phyloP scores from a whole-genome alignment of 2,888 invertebrate genomes.

The Leptinotarsa haldemani region DNA sequence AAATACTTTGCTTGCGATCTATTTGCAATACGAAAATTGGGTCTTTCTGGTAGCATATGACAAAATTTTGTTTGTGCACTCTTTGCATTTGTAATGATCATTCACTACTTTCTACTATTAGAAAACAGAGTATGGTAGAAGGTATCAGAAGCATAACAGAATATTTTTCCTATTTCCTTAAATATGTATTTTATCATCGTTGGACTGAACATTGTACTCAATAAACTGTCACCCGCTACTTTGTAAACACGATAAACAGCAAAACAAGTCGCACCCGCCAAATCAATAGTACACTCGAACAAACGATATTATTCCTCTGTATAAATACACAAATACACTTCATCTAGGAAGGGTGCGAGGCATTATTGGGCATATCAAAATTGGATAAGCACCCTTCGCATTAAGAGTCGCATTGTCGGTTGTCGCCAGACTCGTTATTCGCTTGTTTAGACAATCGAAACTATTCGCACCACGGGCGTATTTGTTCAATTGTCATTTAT shows the following conservation, averaged over 20 bases:
- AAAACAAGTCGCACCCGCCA: neutral
- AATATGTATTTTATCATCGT: too few species aligned
- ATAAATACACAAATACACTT: conserved; percentile 19
- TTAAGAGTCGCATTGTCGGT: conserved; percentile 45
- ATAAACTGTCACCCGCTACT: neutral
- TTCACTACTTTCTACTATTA: too few species aligned
- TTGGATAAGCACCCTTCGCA: conserved; percentile 50
- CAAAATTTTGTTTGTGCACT: too few species aligned
- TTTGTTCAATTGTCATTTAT: conserved; percentile 53
- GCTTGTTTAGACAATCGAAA: conserved; percentile 57
- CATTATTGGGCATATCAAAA: conserved; percentile 47
- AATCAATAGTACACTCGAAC: conserved; percentile 23
- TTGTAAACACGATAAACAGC: neutral
- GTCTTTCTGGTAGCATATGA: too few species aligned
- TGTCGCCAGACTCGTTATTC: conserved; percentile 52
- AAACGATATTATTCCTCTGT: conserved; percentile 19
- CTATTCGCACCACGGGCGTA: conserved; percentile 41
- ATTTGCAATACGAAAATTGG: too few species aligned
- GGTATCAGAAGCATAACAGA: too few species aligned
- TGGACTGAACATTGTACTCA: too few species aligned
- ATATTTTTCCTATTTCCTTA: too few species aligned
- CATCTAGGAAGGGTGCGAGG: conserved; percentile 30
- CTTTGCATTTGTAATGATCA: too few species aligned
- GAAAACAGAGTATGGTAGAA: too few species aligned
- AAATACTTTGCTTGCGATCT: too few species aligned